Conservation (phyloP, 2,113 vertebrate species). For the Lagopus leucura region DNA sequence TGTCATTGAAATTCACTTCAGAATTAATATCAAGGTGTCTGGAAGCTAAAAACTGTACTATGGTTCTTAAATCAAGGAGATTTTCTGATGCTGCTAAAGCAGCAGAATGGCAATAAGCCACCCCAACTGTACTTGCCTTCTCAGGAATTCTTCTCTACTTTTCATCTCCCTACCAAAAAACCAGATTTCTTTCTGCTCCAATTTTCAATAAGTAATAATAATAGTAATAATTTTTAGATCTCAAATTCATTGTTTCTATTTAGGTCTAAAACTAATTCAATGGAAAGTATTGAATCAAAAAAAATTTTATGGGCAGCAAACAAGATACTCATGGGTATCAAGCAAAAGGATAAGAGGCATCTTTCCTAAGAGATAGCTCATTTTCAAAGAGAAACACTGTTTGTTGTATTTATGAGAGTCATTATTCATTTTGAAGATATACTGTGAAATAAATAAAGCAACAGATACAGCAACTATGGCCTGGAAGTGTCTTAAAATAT, state of each 20-base stretch:
- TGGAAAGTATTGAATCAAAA: not conserved
- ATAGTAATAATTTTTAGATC: not conserved
- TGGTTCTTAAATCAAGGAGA: not conserved
- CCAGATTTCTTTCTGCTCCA: not conserved
- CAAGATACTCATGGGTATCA: not conserved
- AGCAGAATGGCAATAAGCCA: not conserved
- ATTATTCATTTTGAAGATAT: not conserved
- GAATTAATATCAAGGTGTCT: not conserved
- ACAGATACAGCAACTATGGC: not conserved
- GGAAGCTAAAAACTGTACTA: not conserved
- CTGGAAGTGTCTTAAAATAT: constrained; percentile 28
- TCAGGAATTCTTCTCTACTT: not conserved
- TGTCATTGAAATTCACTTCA: not conserved
- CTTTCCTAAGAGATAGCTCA: not conserved
- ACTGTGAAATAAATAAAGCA: not conserved
- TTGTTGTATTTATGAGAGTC: not conserved
- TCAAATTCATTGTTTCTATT: not conserved
- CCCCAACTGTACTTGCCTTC: not conserved
- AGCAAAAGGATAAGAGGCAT: not conserved
- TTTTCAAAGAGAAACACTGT: not conserved
- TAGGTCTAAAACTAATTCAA: not conserved
- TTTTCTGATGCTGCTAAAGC: not conserved
- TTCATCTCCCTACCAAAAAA: not conserved
- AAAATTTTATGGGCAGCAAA: not conserved
- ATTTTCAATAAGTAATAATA: not conserved